Conservation (phyloP, 1,140 invertebrate species). For the Pollicipes pollicipes region DNA sequence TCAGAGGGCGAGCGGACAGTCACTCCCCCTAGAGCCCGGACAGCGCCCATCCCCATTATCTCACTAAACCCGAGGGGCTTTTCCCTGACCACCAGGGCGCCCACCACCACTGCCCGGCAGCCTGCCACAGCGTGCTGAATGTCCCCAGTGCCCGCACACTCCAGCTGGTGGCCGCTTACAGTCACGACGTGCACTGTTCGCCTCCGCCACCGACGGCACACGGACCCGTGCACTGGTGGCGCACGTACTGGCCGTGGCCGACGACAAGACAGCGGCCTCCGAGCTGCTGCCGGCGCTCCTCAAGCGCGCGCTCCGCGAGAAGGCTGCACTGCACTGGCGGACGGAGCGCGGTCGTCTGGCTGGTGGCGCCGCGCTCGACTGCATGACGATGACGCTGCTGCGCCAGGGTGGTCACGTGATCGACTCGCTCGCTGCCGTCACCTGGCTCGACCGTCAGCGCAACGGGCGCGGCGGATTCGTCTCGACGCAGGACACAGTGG, state of each 20-base stretch:
- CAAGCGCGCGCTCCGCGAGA: slow-evolving; percentile 13
- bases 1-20: too few species aligned
- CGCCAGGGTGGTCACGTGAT: slow-evolving; percentile 32
- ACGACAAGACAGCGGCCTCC: slow-evolving; percentile 19
- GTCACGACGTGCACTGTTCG: too few species aligned
- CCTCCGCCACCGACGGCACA: too few species aligned
- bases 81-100: too few species aligned
- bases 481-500: slow-evolving; percentile 36
- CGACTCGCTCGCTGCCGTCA: slow-evolving; percentile 27
- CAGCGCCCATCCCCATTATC: too few species aligned
- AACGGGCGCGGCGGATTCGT: slow-evolving; percentile 49
- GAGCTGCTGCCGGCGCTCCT: slow-evolving; percentile 16
- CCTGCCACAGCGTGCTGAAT: too few species aligned
- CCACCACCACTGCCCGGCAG: too few species aligned
- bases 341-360: slow-evolving; percentile 19
- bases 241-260: slow-evolving; percentile 40
- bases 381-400: slow-evolving; percentile 44
- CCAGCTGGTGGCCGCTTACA: too few species aligned
- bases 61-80: too few species aligned
- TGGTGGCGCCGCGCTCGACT: slow-evolving; percentile 32
- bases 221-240: too few species aligned
- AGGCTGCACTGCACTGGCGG: slow-evolving; percentile 31
- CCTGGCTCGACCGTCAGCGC: slow-evolving; percentile 50
- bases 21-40: too few species aligned
- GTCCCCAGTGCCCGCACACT: too few species aligned